A percentile compares a stretch with the other conserved stretches of the same genome.
These are phyloP conservation scores for Orientallactaga bullata DNA, from an alignment of 2,113 vertebrate species.

Conservation along the genomic window DNA sequence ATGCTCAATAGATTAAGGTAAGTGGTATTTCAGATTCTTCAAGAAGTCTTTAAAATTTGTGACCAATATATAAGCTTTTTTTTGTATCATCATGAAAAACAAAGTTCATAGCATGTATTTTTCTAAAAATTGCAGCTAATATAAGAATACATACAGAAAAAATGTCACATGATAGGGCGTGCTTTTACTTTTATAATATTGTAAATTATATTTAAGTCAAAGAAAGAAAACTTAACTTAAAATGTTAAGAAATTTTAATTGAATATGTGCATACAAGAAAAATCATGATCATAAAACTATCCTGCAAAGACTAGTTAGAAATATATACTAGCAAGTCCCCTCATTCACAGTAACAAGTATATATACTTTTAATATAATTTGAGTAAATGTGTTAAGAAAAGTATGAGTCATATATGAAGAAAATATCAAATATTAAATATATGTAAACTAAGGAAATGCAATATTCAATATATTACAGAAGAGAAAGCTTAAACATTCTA, in stretches of 20 bases:
- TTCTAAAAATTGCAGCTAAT: background rate
- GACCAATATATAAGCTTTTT: background rate
- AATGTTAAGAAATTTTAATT: background rate
- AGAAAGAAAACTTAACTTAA: background rate
- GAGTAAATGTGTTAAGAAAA: background rate
- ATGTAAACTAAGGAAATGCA: background rate
- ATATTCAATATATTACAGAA: background rate
- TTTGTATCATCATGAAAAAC: background rate
- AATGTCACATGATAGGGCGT: background rate
- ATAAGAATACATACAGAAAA: background rate
- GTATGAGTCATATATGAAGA: background rate
- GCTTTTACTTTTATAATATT: background rate
- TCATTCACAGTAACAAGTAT: background rate
- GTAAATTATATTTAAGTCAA: background rate
- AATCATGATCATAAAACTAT: background rate
- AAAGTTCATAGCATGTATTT: background rate
- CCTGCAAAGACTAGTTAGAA: background rate
- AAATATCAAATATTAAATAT: background rate
- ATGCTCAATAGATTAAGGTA: background rate
- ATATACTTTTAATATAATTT: background rate
- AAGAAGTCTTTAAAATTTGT: slow-evolving; percentile 1
- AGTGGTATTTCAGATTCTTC: background rate
- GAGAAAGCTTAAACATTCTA: background rate
- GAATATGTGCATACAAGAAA: background rate
- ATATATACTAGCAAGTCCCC: background rate